Conservation (phyloP, 2,888 invertebrate genomes). For the Lypha dubia region DNA sequence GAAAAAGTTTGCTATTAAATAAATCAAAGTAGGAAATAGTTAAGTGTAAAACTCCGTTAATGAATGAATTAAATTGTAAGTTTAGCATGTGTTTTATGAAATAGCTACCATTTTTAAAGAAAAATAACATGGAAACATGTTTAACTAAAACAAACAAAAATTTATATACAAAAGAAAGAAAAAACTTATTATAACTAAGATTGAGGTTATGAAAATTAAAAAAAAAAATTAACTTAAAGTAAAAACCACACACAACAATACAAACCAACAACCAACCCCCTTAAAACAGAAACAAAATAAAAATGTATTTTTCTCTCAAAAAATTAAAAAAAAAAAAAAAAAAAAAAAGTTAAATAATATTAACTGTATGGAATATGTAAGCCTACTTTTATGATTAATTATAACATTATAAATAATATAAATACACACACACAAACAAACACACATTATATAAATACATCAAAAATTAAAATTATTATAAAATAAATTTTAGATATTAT, state of each 20-base stretch:
- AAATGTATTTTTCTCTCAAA: conserved; percentile 66
- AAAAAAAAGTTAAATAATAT: conserved; percentile 61
- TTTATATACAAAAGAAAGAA: conserved; percentile 1
- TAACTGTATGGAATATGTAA: conserved; percentile 68
- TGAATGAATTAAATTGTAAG: conserved; percentile 57
- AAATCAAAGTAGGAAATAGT: conserved; percentile 19
- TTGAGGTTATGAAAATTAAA: conserved; percentile 30
- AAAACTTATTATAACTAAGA: conserved; percentile 40
- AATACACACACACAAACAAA: conserved; percentile 54
- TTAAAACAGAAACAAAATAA: conserved; percentile 30
- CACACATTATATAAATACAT: conserved; percentile 68
- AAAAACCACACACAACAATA: conserved; percentile 43
- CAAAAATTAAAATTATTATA: conserved; percentile 72
- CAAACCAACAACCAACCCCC: conserved; percentile 11
- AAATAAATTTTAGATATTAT: conserved; percentile 64
- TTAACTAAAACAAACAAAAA: conserved; percentile 22
- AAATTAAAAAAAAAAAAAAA: conserved; percentile 26
- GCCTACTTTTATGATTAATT: conserved; percentile 74
- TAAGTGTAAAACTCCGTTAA: conserved; percentile 52
- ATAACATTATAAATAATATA: conserved; percentile 74
- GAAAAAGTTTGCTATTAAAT: neutral
- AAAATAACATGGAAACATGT: conserved; percentile 39
- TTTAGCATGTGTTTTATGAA: conserved; percentile 51
- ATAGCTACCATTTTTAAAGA: conserved; percentile 36
- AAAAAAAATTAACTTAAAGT: conserved; percentile 36